These are phyloP conservation scores for Bathynomus jamesi DNA, from an alignment of 1,140 invertebrate genomes.

Conservation along the genomic window DNA sequence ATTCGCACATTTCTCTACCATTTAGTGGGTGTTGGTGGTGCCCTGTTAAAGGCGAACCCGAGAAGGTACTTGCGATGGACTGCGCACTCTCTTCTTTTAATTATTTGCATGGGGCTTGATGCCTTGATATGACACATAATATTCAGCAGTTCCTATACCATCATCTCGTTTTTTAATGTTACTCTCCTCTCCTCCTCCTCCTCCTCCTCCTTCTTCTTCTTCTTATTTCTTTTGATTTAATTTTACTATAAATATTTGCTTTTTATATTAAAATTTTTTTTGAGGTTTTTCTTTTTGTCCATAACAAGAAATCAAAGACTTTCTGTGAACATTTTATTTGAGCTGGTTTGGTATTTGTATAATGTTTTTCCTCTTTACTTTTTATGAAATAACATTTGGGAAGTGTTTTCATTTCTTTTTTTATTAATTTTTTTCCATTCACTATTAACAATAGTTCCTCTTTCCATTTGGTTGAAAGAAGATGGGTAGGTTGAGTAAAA, in stretches of 20 bases:
- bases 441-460: too few relatives aligned
- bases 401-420: too few relatives aligned
- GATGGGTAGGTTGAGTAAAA: too few relatives aligned
- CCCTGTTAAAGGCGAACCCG: constrained; percentile 35
- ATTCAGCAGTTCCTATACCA: not conserved
- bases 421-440: too few relatives aligned
- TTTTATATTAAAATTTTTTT: not conserved
- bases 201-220: not conserved
- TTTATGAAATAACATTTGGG: too few relatives aligned
- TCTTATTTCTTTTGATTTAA: not conserved
- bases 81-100: constrained; percentile 21
- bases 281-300: not conserved
- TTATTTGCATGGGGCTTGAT: constrained; percentile 31
- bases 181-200: not conserved
- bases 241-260: not conserved
- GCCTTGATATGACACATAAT: constrained; percentile 15
- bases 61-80: constrained; percentile 37
- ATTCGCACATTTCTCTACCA: constrained; percentile 25
- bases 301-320: not conserved
- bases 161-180: not conserved
- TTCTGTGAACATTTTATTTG: not conserved
- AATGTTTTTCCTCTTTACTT: not conserved
- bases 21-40: constrained; percentile 38
- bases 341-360: not conserved
- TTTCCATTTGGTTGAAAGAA: too few relatives aligned